Evolutionary conservation across 2,888 invertebrate species (phyloP), one percentile per base, ranked within the genome.

Genomic region (Campoplex nolae): DNA sequence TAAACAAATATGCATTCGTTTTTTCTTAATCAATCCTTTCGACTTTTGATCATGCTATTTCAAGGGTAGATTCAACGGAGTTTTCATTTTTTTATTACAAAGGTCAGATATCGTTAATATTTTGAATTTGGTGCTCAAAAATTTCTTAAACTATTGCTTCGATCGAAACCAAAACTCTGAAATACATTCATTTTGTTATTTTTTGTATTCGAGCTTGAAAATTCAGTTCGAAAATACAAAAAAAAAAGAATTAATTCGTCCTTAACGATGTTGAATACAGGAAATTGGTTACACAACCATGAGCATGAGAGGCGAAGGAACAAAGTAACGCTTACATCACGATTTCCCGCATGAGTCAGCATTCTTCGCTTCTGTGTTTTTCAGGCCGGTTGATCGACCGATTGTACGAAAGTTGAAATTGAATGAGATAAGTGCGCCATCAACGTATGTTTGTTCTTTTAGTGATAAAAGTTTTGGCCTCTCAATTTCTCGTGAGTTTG

Each of bases 351-450:
- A 51, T 74, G 54, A 74, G 56, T 74, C 74, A 74, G 32, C 51
- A 32, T 71, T 56, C 7, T 23, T 56, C n/a, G 13, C 13, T 73
- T 38, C 23, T 11, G 7, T 23, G 23, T 23, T 23, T 38, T 28
- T 18, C 8, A n/a, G n/a, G 13, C 9, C 23, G 4, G 56, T 74
- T 56, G 38, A 56, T 74, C 74, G 74, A 74, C 74, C 56, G 74
- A 74, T 74, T 56, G n/a, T 74, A 23, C 54, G 62, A 42, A 6
- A 58, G 4, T 58, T 51, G 6, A 28, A 58, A 62, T 16, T 16
- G 6, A 58, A 58, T 6, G 9, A 42, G 32, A 62, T 7, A 62
- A 32, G 6, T 32, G 58, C 58, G 11, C 3, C 28, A 23, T 58
- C 28, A 62, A 16, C 58, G 6, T 28, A 13, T 28, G 23, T 28